Percentiles rank a stretch among this genome's conserved stretches.
These are phyloP conservation scores for Brenthis hecate DNA, from an alignment of 2,888 invertebrate species.

Conservation along the genomic window DNA sequence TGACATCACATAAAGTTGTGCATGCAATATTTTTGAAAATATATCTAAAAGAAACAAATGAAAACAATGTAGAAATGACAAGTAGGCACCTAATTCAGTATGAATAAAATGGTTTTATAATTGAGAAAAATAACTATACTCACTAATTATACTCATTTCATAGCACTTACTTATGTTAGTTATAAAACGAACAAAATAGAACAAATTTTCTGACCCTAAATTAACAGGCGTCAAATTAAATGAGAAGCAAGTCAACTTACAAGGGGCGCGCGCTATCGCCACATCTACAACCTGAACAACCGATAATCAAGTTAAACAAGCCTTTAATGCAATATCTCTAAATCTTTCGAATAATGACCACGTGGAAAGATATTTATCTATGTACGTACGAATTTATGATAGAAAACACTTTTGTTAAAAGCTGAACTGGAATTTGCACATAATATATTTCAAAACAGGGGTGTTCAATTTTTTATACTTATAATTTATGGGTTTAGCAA, in stretches of 20 bases:
- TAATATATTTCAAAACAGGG: neutral
- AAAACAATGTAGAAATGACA: too few relatives aligned
- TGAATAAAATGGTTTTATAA: too few relatives aligned
- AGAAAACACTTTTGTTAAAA: conserved; percentile 50
- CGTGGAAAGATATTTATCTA: conserved; percentile 65
- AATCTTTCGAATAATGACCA: conserved; percentile 56
- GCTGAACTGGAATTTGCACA: neutral
- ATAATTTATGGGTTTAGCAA: neutral
- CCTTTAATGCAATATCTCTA: conserved; percentile 52
- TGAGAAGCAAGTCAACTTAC: conserved; percentile 34
- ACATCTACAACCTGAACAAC: conserved; percentile 66
- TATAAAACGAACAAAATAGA: conserved; percentile 10
- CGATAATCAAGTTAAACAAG: conserved; percentile 78
- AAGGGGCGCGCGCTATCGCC: conserved; percentile 60
- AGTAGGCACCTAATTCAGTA: too few relatives aligned
- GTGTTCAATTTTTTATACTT: neutral
- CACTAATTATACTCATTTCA: too few relatives aligned
- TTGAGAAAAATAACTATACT: too few relatives aligned
- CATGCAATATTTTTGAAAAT: too few relatives aligned
- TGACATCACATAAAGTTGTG: too few relatives aligned
- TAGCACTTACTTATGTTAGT: neutral
- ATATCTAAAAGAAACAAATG: too few relatives aligned
- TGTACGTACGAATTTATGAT: conserved; percentile 51
- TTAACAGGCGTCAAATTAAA: conserved; percentile 22
- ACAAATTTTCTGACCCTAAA: conserved; percentile 9